A percentile compares a stretch with the other conserved stretches of the same genome.
These are phyloP conservation scores for Cladopsammia gracilis DNA, from an alignment of 64 coral and sea anemone genomes.

Conservation along the genomic window DNA sequence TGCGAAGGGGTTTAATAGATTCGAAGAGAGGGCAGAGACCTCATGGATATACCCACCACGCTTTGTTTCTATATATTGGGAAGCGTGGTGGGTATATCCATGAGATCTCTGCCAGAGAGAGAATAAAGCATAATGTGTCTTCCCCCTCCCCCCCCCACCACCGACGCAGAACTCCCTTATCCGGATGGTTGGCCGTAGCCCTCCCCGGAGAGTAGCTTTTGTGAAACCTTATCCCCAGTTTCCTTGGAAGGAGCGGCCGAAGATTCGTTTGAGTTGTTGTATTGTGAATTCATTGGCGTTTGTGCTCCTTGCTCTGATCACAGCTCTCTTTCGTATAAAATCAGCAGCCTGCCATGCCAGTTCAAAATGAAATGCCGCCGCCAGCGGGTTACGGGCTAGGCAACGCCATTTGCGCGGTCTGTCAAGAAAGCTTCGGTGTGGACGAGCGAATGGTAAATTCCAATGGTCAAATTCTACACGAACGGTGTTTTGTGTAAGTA, in stretches of 20 bases:
- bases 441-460: conserved; percentile 99
- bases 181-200: neutral
- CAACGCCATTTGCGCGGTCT: conserved; percentile 92
- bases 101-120: no score
- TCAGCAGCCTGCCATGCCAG: conserved; percentile 68
- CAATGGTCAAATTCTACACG: conserved; percentile 99
- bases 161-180: no score
- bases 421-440: conserved; percentile 93
- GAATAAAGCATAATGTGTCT: no score
- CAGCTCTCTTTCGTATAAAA: neutral
- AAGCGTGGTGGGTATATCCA: no score
- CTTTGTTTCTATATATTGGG: no score
- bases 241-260: neutral
- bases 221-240: neutral
- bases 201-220: neutral
- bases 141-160: no score
- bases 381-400: conserved; percentile 81
- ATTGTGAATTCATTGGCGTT: neutral
- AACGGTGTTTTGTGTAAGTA: conserved; percentile 99
- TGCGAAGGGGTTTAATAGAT: no score
- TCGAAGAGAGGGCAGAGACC: no score
- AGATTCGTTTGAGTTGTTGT: neutral
- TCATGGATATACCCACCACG: no score
- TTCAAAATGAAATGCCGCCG: conserved; percentile 69
- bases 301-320: neutral